These are phyloP conservation scores for Xestia ashworthii DNA, from an alignment of 2,888 invertebrate species.

Conservation along the genomic window DNA sequence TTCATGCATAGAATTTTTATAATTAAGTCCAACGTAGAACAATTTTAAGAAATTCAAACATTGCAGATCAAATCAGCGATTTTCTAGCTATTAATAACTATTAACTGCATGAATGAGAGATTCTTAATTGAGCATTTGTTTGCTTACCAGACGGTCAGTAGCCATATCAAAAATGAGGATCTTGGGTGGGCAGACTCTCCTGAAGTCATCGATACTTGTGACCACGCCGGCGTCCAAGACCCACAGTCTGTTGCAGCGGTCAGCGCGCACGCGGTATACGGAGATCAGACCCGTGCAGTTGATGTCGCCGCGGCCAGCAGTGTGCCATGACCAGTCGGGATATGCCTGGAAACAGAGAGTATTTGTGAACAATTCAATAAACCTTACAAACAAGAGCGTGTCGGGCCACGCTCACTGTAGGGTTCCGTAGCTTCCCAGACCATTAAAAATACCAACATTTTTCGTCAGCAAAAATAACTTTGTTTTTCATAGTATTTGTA, in stretches of 20 bases:
- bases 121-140: background rate
- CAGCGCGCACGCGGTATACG: slow-evolving; percentile 94
- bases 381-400: too few relatives aligned
- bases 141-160: slow-evolving; percentile 92
- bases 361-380: background rate
- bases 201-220: slow-evolving; percentile 93
- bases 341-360: slow-evolving; percentile 89
- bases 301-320: slow-evolving; percentile 92
- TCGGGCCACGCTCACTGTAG: too few relatives aligned
- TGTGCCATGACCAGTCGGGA: slow-evolving; percentile 95
- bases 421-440: too few relatives aligned
- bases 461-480: too few relatives aligned
- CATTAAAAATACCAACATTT: too few relatives aligned
- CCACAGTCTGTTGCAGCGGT: slow-evolving; percentile 96
- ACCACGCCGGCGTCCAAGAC: slow-evolving; percentile 94
- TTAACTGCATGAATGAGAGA: background rate
- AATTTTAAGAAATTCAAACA: background rate
- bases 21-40: background rate
- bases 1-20: background rate
- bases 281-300: slow-evolving; percentile 95
- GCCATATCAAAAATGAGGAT: slow-evolving; percentile 94
- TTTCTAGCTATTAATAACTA: background rate
- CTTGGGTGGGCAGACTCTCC: slow-evolving; percentile 94
- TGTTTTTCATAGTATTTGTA: too few relatives aligned
- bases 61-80: background rate